These are phyloP conservation scores for Pagetopsis macropterus DNA, from an alignment of 2,797 vertebrate species.

Conservation along the genomic window DNA sequence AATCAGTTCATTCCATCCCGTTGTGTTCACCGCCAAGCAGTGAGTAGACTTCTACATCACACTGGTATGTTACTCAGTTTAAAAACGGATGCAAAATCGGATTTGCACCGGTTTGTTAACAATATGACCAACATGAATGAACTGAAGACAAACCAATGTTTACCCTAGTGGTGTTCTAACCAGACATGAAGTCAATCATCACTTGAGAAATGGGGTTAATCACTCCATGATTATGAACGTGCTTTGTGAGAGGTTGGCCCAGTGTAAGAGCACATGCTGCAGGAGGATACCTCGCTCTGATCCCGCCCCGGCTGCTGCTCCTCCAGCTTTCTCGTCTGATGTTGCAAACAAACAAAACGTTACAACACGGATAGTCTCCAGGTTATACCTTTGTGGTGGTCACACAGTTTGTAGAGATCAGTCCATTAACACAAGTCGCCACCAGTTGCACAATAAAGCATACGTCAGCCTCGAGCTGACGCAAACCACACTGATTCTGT, in stretches of 20 bases:
- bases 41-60: not conserved
- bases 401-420: not conserved
- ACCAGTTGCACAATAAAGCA: not conserved
- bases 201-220: not conserved
- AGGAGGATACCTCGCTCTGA: conserved; percentile 67
- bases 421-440: not conserved
- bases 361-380: not conserved
- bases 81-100: not conserved
- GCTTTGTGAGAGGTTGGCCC: conserved; percentile 4
- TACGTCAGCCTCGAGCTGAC: not conserved
- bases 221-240: not conserved
- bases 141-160: not conserved
- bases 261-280: conserved; percentile 1
- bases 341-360: conserved; percentile 56
- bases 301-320: conserved; percentile 48
- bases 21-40: not conserved
- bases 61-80: not conserved
- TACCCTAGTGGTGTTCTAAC: not conserved
- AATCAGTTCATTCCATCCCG: not conserved
- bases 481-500: not conserved
- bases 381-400: not conserved
- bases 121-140: not conserved
- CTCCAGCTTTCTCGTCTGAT: conserved; percentile 78
- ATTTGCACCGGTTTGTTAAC: not conserved
- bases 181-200: not conserved